Evolutionary conservation across 2,113 vertebrate genomes (phyloP).

Genomic region (Progne subis): DNA sequence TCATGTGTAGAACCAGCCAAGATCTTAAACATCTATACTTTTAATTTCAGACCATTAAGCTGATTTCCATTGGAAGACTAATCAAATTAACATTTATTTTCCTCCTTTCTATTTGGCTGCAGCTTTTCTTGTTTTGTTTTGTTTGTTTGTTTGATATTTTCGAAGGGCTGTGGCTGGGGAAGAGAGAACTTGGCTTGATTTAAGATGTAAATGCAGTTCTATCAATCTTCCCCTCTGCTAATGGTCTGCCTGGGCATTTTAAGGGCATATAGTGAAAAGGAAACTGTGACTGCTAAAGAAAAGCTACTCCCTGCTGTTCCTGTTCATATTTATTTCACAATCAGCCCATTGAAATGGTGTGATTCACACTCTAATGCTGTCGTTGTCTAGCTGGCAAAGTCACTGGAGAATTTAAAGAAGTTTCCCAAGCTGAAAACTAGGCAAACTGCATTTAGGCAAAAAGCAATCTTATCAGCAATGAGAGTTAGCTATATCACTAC

Average conservation of each 20-base stretch:
- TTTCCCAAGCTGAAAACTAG: slow-evolving; percentile 58
- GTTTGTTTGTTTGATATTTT: slow-evolving; percentile 46
- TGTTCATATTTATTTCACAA: slow-evolving; percentile 70
- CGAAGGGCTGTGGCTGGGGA: neutral
- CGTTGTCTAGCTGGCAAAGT: slow-evolving; percentile 55
- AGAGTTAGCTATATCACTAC: slow-evolving; percentile 2
- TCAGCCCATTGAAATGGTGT: slow-evolving; percentile 56
- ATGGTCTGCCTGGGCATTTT: slow-evolving; percentile 62
- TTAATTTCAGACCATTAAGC: slow-evolving; percentile 23
- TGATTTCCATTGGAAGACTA: slow-evolving; percentile 37
- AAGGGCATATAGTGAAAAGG: slow-evolving; percentile 65
- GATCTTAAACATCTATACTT: neutral
- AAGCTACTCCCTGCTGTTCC: slow-evolving; percentile 56
- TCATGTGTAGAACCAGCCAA: neutral
- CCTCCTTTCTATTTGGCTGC: neutral
- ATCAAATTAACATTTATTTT: slow-evolving; percentile 43
- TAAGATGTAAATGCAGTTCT: slow-evolving; percentile 61
- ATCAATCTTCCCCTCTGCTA: slow-evolving; percentile 48
- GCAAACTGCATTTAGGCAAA: slow-evolving; percentile 10
- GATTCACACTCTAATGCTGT: slow-evolving; percentile 64
- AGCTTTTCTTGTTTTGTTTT: slow-evolving; percentile 28
- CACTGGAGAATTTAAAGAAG: slow-evolving; percentile 57
- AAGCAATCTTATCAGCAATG: slow-evolving; percentile 35
- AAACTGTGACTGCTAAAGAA: slow-evolving; percentile 60
- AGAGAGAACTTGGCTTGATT: slow-evolving; percentile 57